Conservation (phyloP, 2,888 invertebrate genomes). For the Abrostola triplasia region DNA sequence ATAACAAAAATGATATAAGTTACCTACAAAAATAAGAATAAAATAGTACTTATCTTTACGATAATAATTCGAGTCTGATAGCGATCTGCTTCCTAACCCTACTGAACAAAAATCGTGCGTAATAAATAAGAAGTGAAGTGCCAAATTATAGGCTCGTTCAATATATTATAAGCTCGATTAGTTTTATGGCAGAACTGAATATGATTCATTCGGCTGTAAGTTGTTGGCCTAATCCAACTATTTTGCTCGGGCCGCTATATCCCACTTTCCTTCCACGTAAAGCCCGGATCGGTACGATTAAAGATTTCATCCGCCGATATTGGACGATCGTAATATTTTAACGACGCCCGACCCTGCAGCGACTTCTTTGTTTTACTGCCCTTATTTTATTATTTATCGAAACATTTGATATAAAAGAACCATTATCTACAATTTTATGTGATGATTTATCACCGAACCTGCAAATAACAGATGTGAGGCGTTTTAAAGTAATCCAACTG, state of each 20-base stretch:
- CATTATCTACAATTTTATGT: constrained; percentile 81
- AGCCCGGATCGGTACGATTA: constrained; percentile 79
- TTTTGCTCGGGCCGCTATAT: constrained; percentile 67
- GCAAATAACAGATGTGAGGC: constrained; percentile 61
- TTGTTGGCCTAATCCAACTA: constrained; percentile 71
- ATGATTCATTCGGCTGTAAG: constrained; percentile 74
- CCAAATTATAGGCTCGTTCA: constrained; percentile 53
- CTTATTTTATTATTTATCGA: constrained; percentile 85
- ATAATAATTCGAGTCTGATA: not conserved
- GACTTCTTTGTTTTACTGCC: constrained; percentile 83
- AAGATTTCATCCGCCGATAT: constrained; percentile 85
- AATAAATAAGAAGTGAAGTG: constrained; percentile 44
- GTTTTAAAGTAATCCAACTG: constrained; percentile 32
- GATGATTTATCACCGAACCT: constrained; percentile 73
- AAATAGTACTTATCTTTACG: not conserved
- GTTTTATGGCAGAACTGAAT: constrained; percentile 67
- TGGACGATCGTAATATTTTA: constrained; percentile 86
- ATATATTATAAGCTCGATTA: constrained; percentile 68
- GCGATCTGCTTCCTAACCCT: not conserved
- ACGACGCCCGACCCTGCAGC: constrained; percentile 76
- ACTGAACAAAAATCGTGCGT: constrained; percentile 19
- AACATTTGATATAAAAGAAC: constrained; percentile 82
- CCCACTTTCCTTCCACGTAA: constrained; percentile 75
- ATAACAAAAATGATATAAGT: too few relatives aligned
- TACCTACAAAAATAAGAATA: too few relatives aligned